Evolutionary conservation across 2,888 invertebrate species (phyloP).

Genomic region (Colostygia pectinataria): DNA sequence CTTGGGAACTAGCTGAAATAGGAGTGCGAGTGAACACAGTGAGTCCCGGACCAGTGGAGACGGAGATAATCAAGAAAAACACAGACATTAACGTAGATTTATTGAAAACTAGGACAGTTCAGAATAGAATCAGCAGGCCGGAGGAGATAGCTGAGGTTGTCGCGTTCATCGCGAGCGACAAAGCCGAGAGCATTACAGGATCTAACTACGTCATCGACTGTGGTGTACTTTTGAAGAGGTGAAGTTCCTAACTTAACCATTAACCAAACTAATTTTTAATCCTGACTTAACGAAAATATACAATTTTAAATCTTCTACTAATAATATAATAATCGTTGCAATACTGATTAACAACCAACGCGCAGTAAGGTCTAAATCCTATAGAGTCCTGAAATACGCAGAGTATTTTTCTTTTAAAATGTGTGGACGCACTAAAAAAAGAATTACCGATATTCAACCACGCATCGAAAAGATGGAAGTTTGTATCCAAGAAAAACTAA

Average conservation of each 20-base stretch:
- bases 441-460: too few species aligned
- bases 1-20: slow-evolving; percentile 83
- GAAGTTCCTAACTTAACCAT: not conserved
- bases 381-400: too few species aligned
- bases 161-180: slow-evolving; percentile 27
- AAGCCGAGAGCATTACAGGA: slow-evolving; percentile 26
- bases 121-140: slow-evolving; percentile 23
- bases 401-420: too few species aligned
- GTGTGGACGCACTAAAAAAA: too few species aligned
- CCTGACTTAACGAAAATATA: too few species aligned
- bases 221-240: slow-evolving; percentile 58
- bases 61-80: slow-evolving; percentile 31
- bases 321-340: too few species aligned
- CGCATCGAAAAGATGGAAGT: too few species aligned
- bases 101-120: slow-evolving; percentile 8
- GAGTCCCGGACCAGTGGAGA: slow-evolving; percentile 87
- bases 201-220: slow-evolving; percentile 36
- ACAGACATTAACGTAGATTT: slow-evolving; percentile 3
- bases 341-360: too few species aligned
- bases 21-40: slow-evolving; percentile 87
- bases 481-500: too few species aligned
- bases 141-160: slow-evolving; percentile 29
- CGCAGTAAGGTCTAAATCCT: too few species aligned
- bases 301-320: too few species aligned
- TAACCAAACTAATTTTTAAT: too few species aligned